Percentiles rank a stretch among this genome's conserved stretches.
These are phyloP conservation scores for Xyrauchen texanus DNA, from an alignment of 2,113 vertebrate genomes.

Conservation along the genomic window DNA sequence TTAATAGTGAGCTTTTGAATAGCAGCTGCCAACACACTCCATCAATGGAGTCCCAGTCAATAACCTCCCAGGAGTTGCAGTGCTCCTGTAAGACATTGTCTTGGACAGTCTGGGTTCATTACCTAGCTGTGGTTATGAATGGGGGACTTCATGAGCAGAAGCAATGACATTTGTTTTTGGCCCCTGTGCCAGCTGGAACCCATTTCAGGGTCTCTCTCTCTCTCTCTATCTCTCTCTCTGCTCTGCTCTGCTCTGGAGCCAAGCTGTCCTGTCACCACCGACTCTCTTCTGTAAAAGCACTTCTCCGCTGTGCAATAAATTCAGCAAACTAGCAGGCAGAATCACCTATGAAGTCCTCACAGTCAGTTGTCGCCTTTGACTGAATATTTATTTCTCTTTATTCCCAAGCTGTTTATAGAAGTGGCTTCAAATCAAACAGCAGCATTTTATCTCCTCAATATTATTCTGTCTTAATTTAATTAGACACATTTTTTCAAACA, in stretches of 20 bases:
- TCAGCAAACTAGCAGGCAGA: conserved; percentile 4
- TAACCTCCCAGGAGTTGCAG: conserved; percentile 25
- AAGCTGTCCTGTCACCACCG: conserved; percentile 26
- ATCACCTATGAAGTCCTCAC: conserved; percentile 9
- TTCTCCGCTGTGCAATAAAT: conserved; percentile 31
- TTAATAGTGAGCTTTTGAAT: conserved; percentile 40
- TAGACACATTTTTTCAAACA: conserved; percentile 36
- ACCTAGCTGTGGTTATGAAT: conserved; percentile 34
- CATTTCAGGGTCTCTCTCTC: not conserved
- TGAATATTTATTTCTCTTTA: conserved; percentile 17
- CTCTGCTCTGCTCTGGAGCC: conserved; percentile 1
- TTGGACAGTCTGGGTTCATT: conserved; percentile 31
- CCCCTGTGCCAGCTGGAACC: conserved; percentile 37
- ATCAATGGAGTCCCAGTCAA: conserved; percentile 32
- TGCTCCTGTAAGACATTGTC: conserved; percentile 37
- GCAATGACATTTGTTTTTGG: conserved; percentile 32
- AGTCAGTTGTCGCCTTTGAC: not conserved
- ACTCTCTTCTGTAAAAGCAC: conserved; percentile 33
- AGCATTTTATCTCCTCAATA: conserved; percentile 5
- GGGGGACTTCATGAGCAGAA: conserved; percentile 24
- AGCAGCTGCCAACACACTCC: conserved; percentile 13
- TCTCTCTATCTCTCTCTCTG: not conserved
- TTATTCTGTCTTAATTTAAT: conserved; percentile 33
- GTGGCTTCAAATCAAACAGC: not conserved
- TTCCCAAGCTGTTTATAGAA: conserved; percentile 28